Evolutionary conservation across 2,888 invertebrate species (phyloP), one percentile per base, ranked within the genome.

Genomic region (Rutpela maculata): DNA sequence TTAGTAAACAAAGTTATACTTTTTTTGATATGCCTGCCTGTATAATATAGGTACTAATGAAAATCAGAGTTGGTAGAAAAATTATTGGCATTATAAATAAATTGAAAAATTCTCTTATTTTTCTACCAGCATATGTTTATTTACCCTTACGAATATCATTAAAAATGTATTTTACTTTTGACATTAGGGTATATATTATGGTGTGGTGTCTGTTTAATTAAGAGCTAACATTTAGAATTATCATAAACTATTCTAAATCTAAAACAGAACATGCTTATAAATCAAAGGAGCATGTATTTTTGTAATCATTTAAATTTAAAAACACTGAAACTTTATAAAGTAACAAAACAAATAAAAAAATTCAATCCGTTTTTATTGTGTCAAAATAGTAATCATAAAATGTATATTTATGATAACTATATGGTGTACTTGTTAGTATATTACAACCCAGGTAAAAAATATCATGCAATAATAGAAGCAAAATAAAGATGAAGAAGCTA

Each of bases 291-390:
- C 73, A 73, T 77, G 66, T 73, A 73, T 57, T 77, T 75, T 56
- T 50, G 73, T 19, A 65, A 74, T 66, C 18, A 63, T 72, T 59
- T 22, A 60, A 38, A 69, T 43, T 60, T 43, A 56, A 17, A 70
- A 43, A 63, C 57, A 57, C 62, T 43, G n/a, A 72, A 17, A 63
- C n/a, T 70, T 35, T 56, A 19, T 35, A 38, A 68, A 68, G 62
- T 78, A 82, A 65, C 78, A 82, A 79, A 81, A 75, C 17, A 74
- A 78, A 78, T 78, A 60, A 63, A 74, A n/a, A 80, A 77, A 73
- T 82, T 78, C 78, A 87, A 88, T 88, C 88, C 88, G 88, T 88
- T 88, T 88, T 88, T 88, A 88, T 88, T 88, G 88, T 84, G 81
- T 73, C 70, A 65, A 67, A 75, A 66, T 31, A 70, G 76, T 69